Base-by-base conservation (phyloP, 2,888 invertebrate species). In the Dicyrtomina minuta region DNA sequence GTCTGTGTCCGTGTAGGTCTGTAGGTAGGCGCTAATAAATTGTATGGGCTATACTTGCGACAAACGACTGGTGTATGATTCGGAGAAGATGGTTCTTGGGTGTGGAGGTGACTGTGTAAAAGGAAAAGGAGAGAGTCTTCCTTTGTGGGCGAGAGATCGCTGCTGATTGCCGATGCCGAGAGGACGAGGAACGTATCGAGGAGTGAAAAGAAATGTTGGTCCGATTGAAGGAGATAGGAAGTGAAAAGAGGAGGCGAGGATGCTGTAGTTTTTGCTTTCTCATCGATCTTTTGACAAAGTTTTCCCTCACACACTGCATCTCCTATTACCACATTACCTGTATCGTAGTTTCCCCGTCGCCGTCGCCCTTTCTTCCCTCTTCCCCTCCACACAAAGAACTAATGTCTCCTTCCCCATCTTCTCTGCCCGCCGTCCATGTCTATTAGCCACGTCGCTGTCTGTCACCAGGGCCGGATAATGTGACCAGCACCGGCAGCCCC, bases 321-420 rank as follows among this genome's bases (percentile, higher is more conserved):
- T 58, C 58, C 20, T 41, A 39, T 41, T 58, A 33, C 60, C 44
- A 43, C 60, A 43, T 60, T 60, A 41, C 44, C 60, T 60, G 20
- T 60, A 41, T 60, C 60, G 12, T 58, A 15, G 39, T 60, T 44
- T 20, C 15, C 20, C 60, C 12, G 22, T 12, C 39, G 27, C 24
- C 12, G 26, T 39, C 58, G 13, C 24, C 17, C 8, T 20, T 43
- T 41, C 20, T 10, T 60, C 20, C 26, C 56, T 27, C 27, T 56
- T 27, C 22, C 60, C 20, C 10, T 41, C 44, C 43, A 2, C 60
- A 3, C 46, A 46, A 4, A 46, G 5, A 17, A 17, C 20, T 46
- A 17, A 20, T n/a, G n/a, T 46, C 46, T 46, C 46, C 20, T 3
- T 3, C 46, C n/a, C 46, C 4, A 12, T 41, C 15, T 41, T 20